Evolutionary conservation across 2,113 vertebrate genomes (phyloP).

Genomic region (Spheniscus mendiculus): DNA sequence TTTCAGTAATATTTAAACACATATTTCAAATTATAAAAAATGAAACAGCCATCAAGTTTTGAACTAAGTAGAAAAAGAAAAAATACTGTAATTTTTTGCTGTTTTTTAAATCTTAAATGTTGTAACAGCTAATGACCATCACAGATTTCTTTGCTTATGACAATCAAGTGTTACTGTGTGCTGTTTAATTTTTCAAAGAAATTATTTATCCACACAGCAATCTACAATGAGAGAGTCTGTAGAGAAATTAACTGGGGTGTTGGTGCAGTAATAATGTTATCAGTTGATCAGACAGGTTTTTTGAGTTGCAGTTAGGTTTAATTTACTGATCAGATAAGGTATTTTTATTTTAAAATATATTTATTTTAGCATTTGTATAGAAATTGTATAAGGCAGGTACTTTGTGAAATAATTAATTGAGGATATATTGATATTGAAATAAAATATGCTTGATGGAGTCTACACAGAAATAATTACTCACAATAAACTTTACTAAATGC

Average conservation of each 20-base stretch:
- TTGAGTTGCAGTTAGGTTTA: neutral
- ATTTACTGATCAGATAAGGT: neutral
- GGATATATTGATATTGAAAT: neutral
- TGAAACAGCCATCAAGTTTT: accelerated
- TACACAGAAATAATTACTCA: neutral
- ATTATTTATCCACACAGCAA: neutral
- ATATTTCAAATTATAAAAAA: neutral
- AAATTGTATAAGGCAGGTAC: neutral
- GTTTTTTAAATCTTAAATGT: neutral
- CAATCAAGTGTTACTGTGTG: neutral
- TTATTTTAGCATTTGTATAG: neutral
- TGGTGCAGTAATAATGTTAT: neutral
- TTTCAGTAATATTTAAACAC: neutral
- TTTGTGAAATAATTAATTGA: neutral
- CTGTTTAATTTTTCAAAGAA: neutral
- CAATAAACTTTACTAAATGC: neutral
- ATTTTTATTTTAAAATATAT: neutral
- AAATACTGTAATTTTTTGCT: neutral
- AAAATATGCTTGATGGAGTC: neutral
- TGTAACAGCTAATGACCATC: neutral
- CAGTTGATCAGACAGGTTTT: neutral
- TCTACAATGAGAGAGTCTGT: neutral
- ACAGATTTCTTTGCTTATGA: neutral
- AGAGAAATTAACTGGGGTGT: neutral
- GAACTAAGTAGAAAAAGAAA: neutral